A percentile compares a stretch with the other conserved stretches of the same genome.
phyloP scores from a whole-genome alignment of 2,113 vertebrate genomes.

The Otus sunia region DNA sequence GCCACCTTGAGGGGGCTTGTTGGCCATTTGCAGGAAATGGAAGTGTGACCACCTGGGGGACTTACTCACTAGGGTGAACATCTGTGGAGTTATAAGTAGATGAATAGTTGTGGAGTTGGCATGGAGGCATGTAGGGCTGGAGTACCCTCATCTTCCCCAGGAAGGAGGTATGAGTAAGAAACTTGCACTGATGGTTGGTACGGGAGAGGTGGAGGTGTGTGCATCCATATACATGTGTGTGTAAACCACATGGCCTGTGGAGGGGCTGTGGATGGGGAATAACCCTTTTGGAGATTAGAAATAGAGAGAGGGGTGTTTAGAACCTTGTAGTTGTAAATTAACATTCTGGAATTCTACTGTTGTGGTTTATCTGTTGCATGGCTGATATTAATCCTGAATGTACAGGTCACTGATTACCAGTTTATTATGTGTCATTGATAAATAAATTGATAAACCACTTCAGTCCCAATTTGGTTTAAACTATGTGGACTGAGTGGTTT shows the following conservation, averaged over 20 bases:
- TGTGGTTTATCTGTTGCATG: not conserved
- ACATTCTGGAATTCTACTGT: not conserved
- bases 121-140: not conserved
- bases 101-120: not conserved
- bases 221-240: accelerated
- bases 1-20: not conserved
- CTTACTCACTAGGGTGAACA: not conserved
- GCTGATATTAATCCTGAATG: not conserved
- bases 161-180: not conserved
- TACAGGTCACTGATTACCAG: not conserved
- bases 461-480: not conserved
- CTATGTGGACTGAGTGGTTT: not conserved
- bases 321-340: not conserved
- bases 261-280: not conserved
- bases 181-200: not conserved
- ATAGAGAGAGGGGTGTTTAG: accelerated
- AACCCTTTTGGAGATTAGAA: not conserved
- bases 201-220: accelerated
- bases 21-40: not conserved
- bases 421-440: conserved; percentile 6
- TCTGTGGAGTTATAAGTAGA: not conserved
- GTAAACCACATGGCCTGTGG: not conserved
- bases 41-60: accelerated
- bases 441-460: not conserved
- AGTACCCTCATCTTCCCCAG: not conserved